phyloP scores from a whole-genome alignment of 2,113 vertebrate genomes.

The Cyanoderma ruficeps region DNA sequence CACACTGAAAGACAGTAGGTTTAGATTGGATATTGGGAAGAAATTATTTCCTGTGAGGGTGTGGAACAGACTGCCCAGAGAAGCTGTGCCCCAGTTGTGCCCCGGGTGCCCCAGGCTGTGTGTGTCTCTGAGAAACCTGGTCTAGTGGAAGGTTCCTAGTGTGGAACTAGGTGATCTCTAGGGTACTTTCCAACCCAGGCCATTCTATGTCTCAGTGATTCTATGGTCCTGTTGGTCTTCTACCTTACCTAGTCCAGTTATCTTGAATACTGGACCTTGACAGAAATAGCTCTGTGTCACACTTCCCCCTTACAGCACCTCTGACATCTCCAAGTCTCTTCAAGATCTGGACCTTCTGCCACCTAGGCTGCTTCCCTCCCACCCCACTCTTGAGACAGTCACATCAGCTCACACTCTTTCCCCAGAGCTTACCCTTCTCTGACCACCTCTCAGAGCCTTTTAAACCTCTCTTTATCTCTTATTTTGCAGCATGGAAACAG shows the following conservation, averaged over 20 bases:
- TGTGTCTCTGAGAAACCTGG: background rate
- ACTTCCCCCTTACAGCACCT: background rate
- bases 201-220: background rate
- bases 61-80: background rate
- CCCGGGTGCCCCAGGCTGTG: background rate
- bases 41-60: background rate
- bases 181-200: background rate
- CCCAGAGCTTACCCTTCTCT: background rate
- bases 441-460: background rate
- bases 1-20: background rate
- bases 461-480: background rate
- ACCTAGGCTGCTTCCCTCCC: background rate
- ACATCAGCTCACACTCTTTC: background rate
- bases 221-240: background rate
- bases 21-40: background rate
- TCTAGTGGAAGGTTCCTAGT: background rate
- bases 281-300: background rate
- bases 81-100: background rate
- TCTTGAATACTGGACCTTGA: background rate
- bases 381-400: rapidly evolving
- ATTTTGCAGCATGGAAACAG: background rate
- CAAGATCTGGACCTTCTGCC: background rate
- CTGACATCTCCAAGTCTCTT: background rate
- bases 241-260: background rate
- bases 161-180: background rate